Percentiles rank a stretch among this genome's conserved stretches.
phyloP scores from a whole-genome alignment of 2,113 vertebrate genomes.

The Lycaon pictus region DNA sequence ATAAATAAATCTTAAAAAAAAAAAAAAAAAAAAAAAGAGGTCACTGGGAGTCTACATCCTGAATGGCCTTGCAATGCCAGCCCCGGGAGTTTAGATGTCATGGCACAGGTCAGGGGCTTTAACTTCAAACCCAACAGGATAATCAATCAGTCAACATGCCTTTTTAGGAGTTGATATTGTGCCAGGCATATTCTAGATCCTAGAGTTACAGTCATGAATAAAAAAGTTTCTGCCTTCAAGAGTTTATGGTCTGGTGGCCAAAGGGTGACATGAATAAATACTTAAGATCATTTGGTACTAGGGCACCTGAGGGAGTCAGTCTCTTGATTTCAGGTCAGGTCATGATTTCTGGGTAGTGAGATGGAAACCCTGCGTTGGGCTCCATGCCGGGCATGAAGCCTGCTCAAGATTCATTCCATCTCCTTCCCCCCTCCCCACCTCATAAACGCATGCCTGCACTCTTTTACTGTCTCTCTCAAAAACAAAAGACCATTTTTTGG shows the following conservation, averaged over 20 bases:
- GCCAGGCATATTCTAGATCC: neutral
- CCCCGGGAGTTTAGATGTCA: neutral
- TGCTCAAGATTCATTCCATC: neutral
- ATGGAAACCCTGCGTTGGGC: accelerated
- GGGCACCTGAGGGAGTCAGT: neutral
- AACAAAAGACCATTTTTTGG: neutral
- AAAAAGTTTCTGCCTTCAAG: neutral
- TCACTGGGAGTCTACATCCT: neutral
- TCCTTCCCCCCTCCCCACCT: neutral
- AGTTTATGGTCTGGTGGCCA: neutral
- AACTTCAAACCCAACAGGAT: neutral
- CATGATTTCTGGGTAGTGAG: neutral
- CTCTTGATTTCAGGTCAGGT: neutral
- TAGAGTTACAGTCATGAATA: neutral
- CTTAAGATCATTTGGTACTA: neutral
- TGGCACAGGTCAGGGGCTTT: too few relatives aligned
- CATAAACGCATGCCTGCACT: neutral
- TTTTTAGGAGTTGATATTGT: neutral
- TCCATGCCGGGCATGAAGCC: neutral
- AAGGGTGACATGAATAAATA: neutral
- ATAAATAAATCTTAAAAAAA: too few relatives aligned
- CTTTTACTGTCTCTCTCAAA: neutral
- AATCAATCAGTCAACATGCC: too few relatives aligned
- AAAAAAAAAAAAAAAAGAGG: too few relatives aligned
- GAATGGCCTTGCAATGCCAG: neutral